Percentiles rank a stretch among this genome's conserved stretches.
Conservation (phyloP, 1,140 invertebrate species). For the Saccostrea cuccullata region DNA sequence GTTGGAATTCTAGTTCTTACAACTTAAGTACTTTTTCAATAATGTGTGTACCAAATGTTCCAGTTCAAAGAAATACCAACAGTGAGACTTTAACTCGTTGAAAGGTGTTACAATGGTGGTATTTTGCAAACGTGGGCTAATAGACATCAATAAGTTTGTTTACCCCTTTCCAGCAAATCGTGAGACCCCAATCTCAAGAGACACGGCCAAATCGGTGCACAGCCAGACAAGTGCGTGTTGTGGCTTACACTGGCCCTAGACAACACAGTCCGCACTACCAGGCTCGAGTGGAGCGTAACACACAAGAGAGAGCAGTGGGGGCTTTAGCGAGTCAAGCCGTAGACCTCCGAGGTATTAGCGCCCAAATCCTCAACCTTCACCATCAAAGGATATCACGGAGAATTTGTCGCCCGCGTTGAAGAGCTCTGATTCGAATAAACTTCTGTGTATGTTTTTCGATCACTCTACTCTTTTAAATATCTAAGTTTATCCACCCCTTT, state of each 20-base stretch:
- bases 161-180: neutral
- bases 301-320: neutral
- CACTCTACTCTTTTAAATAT: conserved; percentile 25
- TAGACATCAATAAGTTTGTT: conserved; percentile 34
- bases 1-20: conserved; percentile 35
- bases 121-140: conserved; percentile 31
- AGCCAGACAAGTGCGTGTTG: conserved; percentile 30
- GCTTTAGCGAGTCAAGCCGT: conserved; percentile 20
- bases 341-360: conserved; percentile 17
- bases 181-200: neutral
- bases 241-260: neutral
- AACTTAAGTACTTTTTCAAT: conserved; percentile 36
- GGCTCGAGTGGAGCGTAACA: neutral
- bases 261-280: neutral
- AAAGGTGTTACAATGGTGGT: conserved; percentile 33
- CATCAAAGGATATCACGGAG: neutral
- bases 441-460: conserved; percentile 26
- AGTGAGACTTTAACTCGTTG: conserved; percentile 10
- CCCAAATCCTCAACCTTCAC: neutral
- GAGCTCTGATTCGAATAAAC: conserved; percentile 27
- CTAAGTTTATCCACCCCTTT: conserved; percentile 7
- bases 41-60: conserved; percentile 27
- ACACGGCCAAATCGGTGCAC: neutral
- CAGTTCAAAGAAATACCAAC: conserved; percentile 10
- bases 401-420: conserved; percentile 22